A percentile compares a stretch with the other conserved stretches of the same genome.
Conservation (phyloP, 2,888 invertebrate genomes). For the Cordilura impudica region DNA sequence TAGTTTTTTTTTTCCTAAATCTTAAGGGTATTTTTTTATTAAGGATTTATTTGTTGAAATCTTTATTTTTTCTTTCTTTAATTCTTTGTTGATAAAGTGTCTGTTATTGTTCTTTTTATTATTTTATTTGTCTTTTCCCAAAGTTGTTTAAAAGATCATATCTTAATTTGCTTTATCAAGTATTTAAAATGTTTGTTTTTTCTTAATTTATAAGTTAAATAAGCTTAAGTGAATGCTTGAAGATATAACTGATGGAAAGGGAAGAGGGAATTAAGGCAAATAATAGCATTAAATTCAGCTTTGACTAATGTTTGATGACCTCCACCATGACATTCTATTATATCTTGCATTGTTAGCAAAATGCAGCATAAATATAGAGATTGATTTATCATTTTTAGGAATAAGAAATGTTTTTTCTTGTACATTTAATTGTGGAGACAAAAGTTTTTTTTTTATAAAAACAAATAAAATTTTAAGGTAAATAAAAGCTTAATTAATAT, state of each 20-base stretch:
- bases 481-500: too few relatives aligned
- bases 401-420: too few relatives aligned
- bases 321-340: too few relatives aligned
- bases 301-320: too few relatives aligned
- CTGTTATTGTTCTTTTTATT: constrained; percentile 65
- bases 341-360: too few relatives aligned
- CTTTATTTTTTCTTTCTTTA: constrained; percentile 38
- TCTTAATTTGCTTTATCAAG: constrained; percentile 73
- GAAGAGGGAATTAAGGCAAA: too few relatives aligned
- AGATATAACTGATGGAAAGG: not conserved
- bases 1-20: constrained; percentile 34
- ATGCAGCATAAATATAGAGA: too few relatives aligned
- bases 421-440: too few relatives aligned
- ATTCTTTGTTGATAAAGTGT: constrained; percentile 60
- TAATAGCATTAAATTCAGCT: too few relatives aligned
- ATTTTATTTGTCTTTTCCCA: constrained; percentile 64
- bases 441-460: too few relatives aligned
- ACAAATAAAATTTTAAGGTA: too few relatives aligned
- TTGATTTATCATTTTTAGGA: too few relatives aligned
- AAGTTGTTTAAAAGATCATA: constrained; percentile 70
- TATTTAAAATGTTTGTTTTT: constrained; percentile 56
- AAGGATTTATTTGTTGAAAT: constrained; percentile 47
- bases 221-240: constrained; percentile 30
- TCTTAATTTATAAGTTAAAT: constrained; percentile 47
- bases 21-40: constrained; percentile 52